These are phyloP conservation scores for Thera britannica DNA, from an alignment of 2,888 invertebrate species.

Conservation along the genomic window DNA sequence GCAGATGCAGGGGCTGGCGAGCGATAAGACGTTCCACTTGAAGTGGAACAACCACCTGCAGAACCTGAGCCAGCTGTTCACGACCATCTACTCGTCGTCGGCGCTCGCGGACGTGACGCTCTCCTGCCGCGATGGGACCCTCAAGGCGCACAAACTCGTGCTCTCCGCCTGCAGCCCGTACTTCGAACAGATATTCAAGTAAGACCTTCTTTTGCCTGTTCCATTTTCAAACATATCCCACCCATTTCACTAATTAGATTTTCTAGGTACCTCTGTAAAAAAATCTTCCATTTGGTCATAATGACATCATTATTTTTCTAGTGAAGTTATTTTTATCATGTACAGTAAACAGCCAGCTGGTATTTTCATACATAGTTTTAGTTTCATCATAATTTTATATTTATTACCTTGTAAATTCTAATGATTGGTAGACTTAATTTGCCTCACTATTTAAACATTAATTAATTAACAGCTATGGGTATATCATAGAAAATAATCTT, in stretches of 20 bases:
- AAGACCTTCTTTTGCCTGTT: constrained; percentile 48
- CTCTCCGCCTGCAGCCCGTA: constrained; percentile 91
- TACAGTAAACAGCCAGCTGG: constrained; percentile 59
- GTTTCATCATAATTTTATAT: constrained; percentile 36
- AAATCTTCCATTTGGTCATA: constrained; percentile 66
- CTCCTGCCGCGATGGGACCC: constrained; percentile 88
- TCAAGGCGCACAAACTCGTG: constrained; percentile 89
- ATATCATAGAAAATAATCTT: background rate
- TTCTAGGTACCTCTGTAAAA: constrained; percentile 34
- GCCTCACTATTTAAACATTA: no score
- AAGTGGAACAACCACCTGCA: constrained; percentile 90
- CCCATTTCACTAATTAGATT: constrained; percentile 33
- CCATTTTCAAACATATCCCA: constrained; percentile 33
- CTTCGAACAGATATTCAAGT: constrained; percentile 90
- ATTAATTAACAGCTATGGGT: no score
- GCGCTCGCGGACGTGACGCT: constrained; percentile 89
- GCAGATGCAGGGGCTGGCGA: constrained; percentile 85
- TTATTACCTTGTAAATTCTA: constrained; percentile 9
- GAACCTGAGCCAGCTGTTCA: constrained; percentile 88
- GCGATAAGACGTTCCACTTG: constrained; percentile 88
- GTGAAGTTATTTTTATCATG: constrained; percentile 67
- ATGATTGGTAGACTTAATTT: constrained; percentile 1
- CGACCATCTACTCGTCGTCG: constrained; percentile 88
- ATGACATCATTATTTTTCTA: constrained; percentile 76
- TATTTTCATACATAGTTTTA: constrained; percentile 48